Conservation (phyloP, 2,113 vertebrate species). For the Solea senegalensis region DNA sequence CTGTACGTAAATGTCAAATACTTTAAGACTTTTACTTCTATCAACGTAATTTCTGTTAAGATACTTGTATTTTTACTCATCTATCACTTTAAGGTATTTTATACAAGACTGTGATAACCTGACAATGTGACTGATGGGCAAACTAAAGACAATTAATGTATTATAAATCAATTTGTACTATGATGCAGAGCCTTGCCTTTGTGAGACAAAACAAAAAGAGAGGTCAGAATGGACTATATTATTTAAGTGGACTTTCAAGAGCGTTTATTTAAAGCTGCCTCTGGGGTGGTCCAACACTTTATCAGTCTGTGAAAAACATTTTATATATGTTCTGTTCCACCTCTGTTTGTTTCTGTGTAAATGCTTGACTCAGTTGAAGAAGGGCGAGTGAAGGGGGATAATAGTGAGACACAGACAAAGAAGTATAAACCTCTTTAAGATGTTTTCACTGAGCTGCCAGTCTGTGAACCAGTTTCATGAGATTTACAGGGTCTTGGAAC, state of each 20-base stretch:
- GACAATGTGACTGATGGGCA: not conserved
- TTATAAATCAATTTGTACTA: too few species aligned
- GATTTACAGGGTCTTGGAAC: slow-evolving; percentile 10
- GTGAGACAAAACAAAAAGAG: slow-evolving; percentile 4
- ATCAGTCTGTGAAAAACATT: not conserved
- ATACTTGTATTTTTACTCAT: too few species aligned
- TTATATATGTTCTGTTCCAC: not conserved
- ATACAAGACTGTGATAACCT: too few species aligned
- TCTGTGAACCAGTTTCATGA: not conserved
- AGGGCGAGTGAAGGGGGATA: not conserved
- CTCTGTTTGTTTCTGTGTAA: slow-evolving; percentile 42
- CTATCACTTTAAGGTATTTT: too few species aligned
- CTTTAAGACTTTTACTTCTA: too few species aligned
- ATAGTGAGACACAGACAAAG: slow-evolving; percentile 9
- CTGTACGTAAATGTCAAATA: too few species aligned
- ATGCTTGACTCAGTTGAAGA: slow-evolving; percentile 43
- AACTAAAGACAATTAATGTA: not conserved
- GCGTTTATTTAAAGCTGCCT: slow-evolving; percentile 44
- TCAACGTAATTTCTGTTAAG: too few species aligned
- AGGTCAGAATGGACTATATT: not conserved
- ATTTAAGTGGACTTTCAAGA: slow-evolving; percentile 5
- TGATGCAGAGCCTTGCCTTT: not conserved
- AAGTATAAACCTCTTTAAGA: slow-evolving; percentile 33
- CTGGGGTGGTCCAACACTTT: slow-evolving; percentile 41
- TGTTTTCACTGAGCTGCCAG: slow-evolving; percentile 34